Base-by-base conservation (phyloP, 2,113 vertebrate species). In the Microcebus lehilahytsara region DNA sequence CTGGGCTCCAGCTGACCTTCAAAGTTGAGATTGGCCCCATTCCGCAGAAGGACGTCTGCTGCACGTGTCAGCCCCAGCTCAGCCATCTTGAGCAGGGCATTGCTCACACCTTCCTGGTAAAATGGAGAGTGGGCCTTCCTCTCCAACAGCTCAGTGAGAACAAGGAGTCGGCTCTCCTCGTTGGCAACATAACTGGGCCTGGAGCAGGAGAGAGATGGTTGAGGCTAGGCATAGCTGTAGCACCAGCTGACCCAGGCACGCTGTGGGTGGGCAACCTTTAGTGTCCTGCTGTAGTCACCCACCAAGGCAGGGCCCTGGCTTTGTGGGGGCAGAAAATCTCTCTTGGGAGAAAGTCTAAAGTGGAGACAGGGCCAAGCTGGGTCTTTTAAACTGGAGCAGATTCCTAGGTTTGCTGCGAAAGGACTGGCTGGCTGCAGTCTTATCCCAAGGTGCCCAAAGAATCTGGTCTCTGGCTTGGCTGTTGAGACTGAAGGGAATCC, bases 41-140 rank as follows among this genome's bases (percentile, higher is more conserved):
- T 98, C 84, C 96, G 98, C 64, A 99, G 98, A 10, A 99, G 99
- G 67, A 99, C 98, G 78, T 99, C 98, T 0, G 99, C 99, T 0
- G 99, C 99, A 0, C 90, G 72, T 0, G 99, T 91, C 0, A 99
- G 98, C 9, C 99, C 99, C 27, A 98, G 98, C 97, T 99, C 99
- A 0, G 99, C 98, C 96, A 99, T 98, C 97, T 99, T 99, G 94
- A 99, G 98, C 97, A 99, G 97, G 9, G 99, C 98, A 5, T 99
- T 99, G 98, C 99, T 99, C 97, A 99, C 99, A 0, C 99, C 99
- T 95, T 99, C 99, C 51, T 98, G 90, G 97, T 99, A 99, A 80
- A 99, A 99, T 0, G 99, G 98, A 0, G 99, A 99, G 85, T 99
- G 99, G 13, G 98, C 98, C 97, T 99, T 99, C 75, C 98, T 99